phyloP scores from a whole-genome alignment of 2,888 invertebrate species.

The Drosophila meridionalis region DNA sequence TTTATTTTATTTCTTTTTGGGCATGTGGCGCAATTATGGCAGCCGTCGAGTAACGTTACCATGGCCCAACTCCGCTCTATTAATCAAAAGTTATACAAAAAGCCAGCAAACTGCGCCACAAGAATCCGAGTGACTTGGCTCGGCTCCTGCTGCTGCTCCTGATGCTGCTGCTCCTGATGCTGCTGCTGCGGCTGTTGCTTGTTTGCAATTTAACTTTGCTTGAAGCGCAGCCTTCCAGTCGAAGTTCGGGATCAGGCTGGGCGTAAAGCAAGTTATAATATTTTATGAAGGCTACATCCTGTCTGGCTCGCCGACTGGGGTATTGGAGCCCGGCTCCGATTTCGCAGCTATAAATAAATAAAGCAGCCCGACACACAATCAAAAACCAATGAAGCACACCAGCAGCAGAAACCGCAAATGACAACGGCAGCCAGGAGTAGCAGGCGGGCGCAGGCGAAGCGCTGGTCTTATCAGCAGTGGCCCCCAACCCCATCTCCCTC shows the following conservation, averaged over 20 bases:
- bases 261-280: slow-evolving; percentile 63
- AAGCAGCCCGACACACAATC: slow-evolving; percentile 75
- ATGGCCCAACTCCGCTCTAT: slow-evolving; percentile 50
- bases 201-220: slow-evolving; percentile 73
- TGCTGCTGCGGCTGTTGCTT: slow-evolving; percentile 27
- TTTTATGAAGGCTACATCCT: slow-evolving; percentile 60
- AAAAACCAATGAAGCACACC: slow-evolving; percentile 75
- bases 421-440: slow-evolving; percentile 34
- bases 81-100: slow-evolving; percentile 76
- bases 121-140: slow-evolving; percentile 33
- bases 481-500: slow-evolving; percentile 3
- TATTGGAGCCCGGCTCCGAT: slow-evolving; percentile 35
- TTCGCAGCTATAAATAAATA: slow-evolving; percentile 70
- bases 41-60: slow-evolving; percentile 30
- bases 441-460: slow-evolving; percentile 6
- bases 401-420: slow-evolving; percentile 67
- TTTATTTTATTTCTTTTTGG: slow-evolving; percentile 37
- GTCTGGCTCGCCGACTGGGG: slow-evolving; percentile 8
- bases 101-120: slow-evolving; percentile 68
- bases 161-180: slow-evolving; percentile 26
- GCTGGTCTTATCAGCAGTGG: slow-evolving; percentile 29
- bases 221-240: slow-evolving; percentile 41
- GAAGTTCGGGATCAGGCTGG: slow-evolving; percentile 34
- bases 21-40: slow-evolving; percentile 72
- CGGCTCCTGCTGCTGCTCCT: slow-evolving; percentile 28